Base-by-base conservation (phyloP, 2,888 invertebrate genomes). In the Drosophila nigricruria region DNA sequence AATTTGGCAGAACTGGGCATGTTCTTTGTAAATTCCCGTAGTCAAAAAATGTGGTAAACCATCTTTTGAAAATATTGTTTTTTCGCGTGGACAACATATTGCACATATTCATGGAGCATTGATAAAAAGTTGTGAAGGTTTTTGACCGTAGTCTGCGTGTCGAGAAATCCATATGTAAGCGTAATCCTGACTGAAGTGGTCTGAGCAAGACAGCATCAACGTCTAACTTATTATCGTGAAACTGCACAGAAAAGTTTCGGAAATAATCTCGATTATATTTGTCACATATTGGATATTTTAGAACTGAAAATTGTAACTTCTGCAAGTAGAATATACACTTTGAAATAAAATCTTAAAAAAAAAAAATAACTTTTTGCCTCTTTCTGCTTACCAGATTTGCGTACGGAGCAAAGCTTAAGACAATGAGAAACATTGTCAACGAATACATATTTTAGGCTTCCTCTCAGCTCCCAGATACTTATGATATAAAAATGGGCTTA, bases 71-170 rank as follows among this genome's bases (percentile, higher is more conserved):
- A 16, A 89, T 65, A 60, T 73, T 86, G 12, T 56, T 76, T 9
- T 57, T 71, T 0, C n/a, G 60, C 3, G 16, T 53, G 1, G 25
- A 42, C 64, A 89, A 60, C 70, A 90, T 50, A 6, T 40, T 70
- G 32, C 91, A 91, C 38, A 87, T 62, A 49, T 90, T 81, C 18
- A 91, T 47, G 1, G 77, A 61, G 20, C 73, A 76, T 20, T 76
- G 54, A 25, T 82, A 82, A n/a, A 88, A 56, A 27, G 38, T 73
- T 2, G 74, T 71, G 34, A 59, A 78, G 0, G 12, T 23, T 1
- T 43, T 34, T 0, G 73, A 42, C 10, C 54, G 54, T 0, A 14
- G 9, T 14, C 52, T 57, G 8, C 63, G 64, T 5, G 67, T 52
- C 0, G 67, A 61, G 6, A 83, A 79, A 5, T 70, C 63, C 27